Evolutionary conservation across 1,140 invertebrate species (phyloP).

Genomic region (Phymastichus coffea): DNA sequence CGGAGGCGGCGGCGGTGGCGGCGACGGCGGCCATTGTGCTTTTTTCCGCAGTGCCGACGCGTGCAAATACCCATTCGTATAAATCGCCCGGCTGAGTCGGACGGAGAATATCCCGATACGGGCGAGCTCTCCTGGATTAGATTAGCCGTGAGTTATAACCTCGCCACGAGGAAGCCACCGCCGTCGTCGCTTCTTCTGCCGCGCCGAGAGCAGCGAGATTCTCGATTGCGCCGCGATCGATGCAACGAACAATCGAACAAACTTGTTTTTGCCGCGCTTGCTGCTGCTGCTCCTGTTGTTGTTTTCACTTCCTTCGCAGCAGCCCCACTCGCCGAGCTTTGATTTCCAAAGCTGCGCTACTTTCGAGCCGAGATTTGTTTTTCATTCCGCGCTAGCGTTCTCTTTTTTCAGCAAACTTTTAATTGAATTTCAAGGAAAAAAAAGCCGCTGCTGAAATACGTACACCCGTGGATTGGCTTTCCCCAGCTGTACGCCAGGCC

Average conservation of each 20-base stretch:
- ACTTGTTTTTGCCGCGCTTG: too few relatives aligned
- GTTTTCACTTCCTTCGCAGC: too few relatives aligned
- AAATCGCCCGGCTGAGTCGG: conserved; percentile 12
- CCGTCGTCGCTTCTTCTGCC: not conserved
- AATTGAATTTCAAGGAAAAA: conserved; percentile 4
- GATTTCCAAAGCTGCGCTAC: not conserved
- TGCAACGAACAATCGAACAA: too few relatives aligned
- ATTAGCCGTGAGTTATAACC: conserved; percentile 27
- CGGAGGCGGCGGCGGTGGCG: too few relatives aligned
- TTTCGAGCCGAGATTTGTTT: not conserved
- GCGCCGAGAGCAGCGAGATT: too few relatives aligned
- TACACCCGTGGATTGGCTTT: too few relatives aligned
- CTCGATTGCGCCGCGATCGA: too few relatives aligned
- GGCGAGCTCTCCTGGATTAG: conserved; percentile 26
- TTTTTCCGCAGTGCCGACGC: conserved; percentile 8
- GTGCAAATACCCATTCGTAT: conserved; percentile 10
- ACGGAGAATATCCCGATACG: conserved; percentile 1
- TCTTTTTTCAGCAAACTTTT: conserved; percentile 1
- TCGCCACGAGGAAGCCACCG: conserved; percentile 8
- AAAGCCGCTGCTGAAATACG: too few relatives aligned
- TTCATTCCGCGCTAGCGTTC: not conserved
- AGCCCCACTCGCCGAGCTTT: not conserved
- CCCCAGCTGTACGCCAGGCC: too few relatives aligned
- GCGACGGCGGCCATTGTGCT: conserved; percentile 16
- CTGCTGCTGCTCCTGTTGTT: too few relatives aligned